Evolutionary conservation across 2,888 invertebrate species (phyloP), one percentile per base, ranked within the genome.

Genomic region (Synanthedon vespiformis): DNA sequence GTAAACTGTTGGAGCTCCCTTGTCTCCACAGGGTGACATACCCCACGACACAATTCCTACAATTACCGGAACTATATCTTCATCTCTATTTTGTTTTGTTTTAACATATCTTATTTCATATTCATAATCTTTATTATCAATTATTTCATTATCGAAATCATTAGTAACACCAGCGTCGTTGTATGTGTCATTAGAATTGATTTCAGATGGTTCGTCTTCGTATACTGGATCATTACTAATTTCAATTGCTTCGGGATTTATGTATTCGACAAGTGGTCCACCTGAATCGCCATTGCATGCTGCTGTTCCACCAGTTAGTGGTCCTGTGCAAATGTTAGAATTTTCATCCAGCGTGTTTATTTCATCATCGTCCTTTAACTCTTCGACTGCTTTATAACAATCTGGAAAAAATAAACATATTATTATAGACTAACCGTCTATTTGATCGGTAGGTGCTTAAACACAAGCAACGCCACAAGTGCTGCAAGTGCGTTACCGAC

Each of bases 21-120:
- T 68, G 49, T 74, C 68, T 1, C 89, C 89, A 62, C 90, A 90
- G 1, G 89, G 89, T 1, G 72, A 70, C 1, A 85, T 65, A 1
- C 89, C 89, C 89, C 89, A 90, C 1, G 90, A 90, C 0, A 89
- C 89, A 2, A 90, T 67, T 34, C 90, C 90, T n/a, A 89, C 60
- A 40, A 88, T 60, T 4, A 79, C 67, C 12, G 79, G 76, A 44
- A 61, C 57, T 44, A 55, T 55, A 40, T 63, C 55, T 11, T 59
- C 57, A n/a, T 61, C 55, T 40, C 61, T 58, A 11, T 52, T 52
- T 50, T 50, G 55, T 54, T 41, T 56, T 41, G 54, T 48, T 52
- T 55, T 3, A 40, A 50, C 27, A 55, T 61, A 44, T 52, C 14
- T 54, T 40, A 27, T 41, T 27, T 59, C 47, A 57, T 64, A 14